These are phyloP conservation scores for Scyliorhinus canicula DNA, from an alignment of 2,797 vertebrate species.

Conservation along the genomic window DNA sequence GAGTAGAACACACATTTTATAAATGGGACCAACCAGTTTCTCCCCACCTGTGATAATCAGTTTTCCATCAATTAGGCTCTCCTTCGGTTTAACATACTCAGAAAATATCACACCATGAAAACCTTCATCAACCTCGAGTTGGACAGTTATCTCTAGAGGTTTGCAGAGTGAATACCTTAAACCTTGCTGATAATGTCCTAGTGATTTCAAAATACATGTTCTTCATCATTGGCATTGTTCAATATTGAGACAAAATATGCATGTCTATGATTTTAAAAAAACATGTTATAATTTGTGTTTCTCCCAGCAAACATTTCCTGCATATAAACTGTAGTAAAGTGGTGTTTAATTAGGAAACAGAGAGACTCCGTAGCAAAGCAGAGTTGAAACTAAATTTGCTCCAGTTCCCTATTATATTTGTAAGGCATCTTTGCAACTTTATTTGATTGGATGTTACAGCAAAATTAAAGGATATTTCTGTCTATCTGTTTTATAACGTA, in stretches of 20 bases:
- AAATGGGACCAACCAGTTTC: not conserved
- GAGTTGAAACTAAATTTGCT: not conserved
- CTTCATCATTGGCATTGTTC: not conserved
- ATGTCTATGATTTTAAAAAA: not conserved
- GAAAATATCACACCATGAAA: not conserved
- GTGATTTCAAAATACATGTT: not conserved
- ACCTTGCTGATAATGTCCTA: too few species aligned
- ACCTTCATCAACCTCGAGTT: not conserved
- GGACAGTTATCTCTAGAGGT: not conserved
- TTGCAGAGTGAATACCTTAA: not conserved
- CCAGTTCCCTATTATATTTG: not conserved
- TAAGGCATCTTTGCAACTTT: not conserved
- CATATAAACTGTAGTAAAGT: not conserved
- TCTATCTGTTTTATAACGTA: not conserved
- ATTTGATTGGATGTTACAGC: not conserved
- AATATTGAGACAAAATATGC: not conserved
- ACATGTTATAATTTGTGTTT: not conserved
- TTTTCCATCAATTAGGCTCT: not conserved
- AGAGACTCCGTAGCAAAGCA: not conserved
- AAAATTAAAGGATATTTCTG: not conserved
- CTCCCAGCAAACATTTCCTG: not conserved
- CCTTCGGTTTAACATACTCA: not conserved
- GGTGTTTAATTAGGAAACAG: not conserved
- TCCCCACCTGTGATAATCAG: too few species aligned
- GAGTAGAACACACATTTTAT: not conserved